phyloP scores from a whole-genome alignment of 1,140 invertebrate species.

The Druon quercuslanigerum region DNA sequence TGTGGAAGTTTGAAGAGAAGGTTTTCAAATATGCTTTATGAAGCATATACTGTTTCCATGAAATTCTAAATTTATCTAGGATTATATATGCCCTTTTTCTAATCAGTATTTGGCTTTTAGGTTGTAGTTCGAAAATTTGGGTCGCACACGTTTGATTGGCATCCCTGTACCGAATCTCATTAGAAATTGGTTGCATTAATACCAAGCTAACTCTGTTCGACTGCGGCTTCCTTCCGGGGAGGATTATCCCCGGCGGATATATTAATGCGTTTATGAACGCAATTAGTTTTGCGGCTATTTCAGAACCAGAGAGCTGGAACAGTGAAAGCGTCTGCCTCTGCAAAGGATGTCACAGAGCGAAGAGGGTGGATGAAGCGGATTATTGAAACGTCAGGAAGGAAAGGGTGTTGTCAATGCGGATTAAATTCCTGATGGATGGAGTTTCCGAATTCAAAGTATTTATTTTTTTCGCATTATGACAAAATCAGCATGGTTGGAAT shows the following conservation, averaged over 20 bases:
- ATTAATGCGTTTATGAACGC: slow-evolving; percentile 18
- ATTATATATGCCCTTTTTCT: no score
- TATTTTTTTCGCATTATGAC: no score
- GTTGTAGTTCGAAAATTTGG: neutral
- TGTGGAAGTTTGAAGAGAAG: no score
- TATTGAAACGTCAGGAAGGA: slow-evolving; percentile 15
- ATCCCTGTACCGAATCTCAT: neutral
- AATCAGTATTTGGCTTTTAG: no score
- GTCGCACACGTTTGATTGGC: neutral
- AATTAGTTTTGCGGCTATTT: slow-evolving; percentile 14
- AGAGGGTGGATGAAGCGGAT: neutral
- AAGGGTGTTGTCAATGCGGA: neutral
- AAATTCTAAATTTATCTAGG: no score
- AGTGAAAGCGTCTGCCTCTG: neutral
- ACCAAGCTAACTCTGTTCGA: slow-evolving; percentile 3
- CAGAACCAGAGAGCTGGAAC: slow-evolving; percentile 5
- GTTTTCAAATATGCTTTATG: no score
- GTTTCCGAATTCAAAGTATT: neutral
- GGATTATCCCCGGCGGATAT: slow-evolving; percentile 7
- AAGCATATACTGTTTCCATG: no score
- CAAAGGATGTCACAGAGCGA: neutral
- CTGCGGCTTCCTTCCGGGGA: slow-evolving; percentile 5
- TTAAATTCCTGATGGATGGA: neutral
- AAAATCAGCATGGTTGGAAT: no score
- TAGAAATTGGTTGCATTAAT: slow-evolving; percentile 7